Percentiles rank a stretch among this genome's conserved stretches.
These are phyloP conservation scores for Brachirus orientalis DNA, from an alignment of 2,113 vertebrate species.

Conservation along the genomic window DNA sequence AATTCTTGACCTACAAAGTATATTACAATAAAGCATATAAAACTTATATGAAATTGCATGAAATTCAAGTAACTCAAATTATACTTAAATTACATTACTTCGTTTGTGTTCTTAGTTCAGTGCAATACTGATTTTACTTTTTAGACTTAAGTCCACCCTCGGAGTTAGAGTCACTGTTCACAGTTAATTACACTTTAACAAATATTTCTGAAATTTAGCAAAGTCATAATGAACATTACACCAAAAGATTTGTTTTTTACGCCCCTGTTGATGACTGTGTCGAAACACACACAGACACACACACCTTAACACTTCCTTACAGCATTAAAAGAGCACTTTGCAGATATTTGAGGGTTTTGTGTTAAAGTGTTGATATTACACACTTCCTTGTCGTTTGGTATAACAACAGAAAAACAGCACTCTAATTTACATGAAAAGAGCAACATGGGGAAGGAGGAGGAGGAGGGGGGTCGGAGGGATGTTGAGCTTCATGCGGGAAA, in stretches of 20 bases:
- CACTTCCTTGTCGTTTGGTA: constrained; percentile 85
- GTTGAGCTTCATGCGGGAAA: constrained; percentile 76
- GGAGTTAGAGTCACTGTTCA: no score
- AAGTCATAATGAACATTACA: constrained; percentile 46
- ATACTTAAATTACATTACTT: no score
- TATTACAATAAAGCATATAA: no score
- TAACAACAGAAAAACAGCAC: constrained; percentile 84
- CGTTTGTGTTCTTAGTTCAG: no score
- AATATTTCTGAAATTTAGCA: constrained; percentile 30
- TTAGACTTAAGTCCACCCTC: no score
- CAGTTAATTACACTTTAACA: background rate
- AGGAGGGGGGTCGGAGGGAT: constrained; percentile 29
- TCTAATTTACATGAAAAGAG: constrained; percentile 87
- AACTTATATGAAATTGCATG: no score
- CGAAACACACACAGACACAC: constrained; percentile 30
- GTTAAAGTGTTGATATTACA: constrained; percentile 82
- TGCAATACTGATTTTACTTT: no score
- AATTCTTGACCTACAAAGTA: no score
- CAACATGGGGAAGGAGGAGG: constrained; percentile 55
- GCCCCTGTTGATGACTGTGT: constrained; percentile 57
- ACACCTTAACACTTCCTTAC: constrained; percentile 66
- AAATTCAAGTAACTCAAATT: no score
- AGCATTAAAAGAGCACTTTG: constrained; percentile 78
- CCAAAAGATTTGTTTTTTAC: constrained; percentile 56
- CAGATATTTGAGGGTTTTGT: constrained; percentile 82